Evolutionary conservation across 2,888 invertebrate species (phyloP).

Genomic region (Protophormia terraenovae): DNA sequence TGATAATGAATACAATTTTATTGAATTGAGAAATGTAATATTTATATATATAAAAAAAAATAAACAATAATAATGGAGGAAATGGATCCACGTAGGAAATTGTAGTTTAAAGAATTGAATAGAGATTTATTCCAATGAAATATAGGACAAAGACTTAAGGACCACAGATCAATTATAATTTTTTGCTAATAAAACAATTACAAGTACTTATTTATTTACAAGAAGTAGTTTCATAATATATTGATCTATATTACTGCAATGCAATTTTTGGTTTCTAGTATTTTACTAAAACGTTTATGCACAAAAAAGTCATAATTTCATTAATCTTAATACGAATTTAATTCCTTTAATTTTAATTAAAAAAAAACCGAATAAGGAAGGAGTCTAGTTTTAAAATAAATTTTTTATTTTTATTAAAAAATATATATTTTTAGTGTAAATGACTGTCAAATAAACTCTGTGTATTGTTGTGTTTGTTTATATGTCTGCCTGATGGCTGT

Average conservation of each 20-base stretch:
- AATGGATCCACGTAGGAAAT: too few relatives aligned
- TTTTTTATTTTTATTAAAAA: slow-evolving; percentile 5
- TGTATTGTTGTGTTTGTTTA: slow-evolving; percentile 43
- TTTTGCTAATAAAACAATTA: too few relatives aligned
- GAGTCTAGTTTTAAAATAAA: slow-evolving; percentile 3
- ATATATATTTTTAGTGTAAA: not conserved
- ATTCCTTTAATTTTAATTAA: not conserved
- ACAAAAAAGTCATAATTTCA: too few relatives aligned
- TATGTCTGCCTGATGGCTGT: slow-evolving; percentile 10
- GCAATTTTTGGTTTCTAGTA: too few relatives aligned
- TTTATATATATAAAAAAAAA: not conserved
- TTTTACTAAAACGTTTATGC: too few relatives aligned
- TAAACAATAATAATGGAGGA: not conserved
- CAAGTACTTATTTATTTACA: too few relatives aligned
- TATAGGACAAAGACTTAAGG: too few relatives aligned
- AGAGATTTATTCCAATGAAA: too few relatives aligned
- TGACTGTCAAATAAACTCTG: slow-evolving; percentile 5
- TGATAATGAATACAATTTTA: not conserved
- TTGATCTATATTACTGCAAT: too few relatives aligned
- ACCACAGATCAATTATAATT: too few relatives aligned
- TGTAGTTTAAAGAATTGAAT: too few relatives aligned
- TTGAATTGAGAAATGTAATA: not conserved
- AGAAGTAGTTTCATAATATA: too few relatives aligned
- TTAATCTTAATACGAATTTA: slow-evolving; percentile 6
- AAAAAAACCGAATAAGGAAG: not conserved